Evolutionary conservation across 2,797 vertebrate genomes (phyloP), one percentile per base, ranked within the genome.

Genomic region (Petrocephalus schoutedeni): DNA sequence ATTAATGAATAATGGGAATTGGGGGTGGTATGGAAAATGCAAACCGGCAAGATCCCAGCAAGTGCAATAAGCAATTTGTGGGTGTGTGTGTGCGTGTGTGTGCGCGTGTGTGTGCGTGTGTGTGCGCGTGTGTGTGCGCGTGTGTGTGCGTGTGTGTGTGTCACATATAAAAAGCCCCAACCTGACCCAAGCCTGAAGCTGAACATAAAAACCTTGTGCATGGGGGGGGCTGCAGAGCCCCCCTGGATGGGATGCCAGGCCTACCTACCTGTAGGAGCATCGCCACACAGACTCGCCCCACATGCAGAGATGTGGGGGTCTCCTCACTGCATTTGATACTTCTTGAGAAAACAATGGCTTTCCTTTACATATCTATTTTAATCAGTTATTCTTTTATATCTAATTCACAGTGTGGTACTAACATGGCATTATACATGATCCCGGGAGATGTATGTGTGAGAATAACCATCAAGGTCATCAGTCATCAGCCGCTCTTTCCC

Each of bases 261-360:
- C 36, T 36, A 45, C 19, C 41, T 16, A 45, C 67, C 67, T 36
- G 28, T 4, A 36, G 32, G 67, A 74, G 14, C 14, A 12, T 5
- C 32, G 1, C 36, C 36, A 45, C 71, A 3, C 71, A 45, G 67
- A 0, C 0, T 0, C 14, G 67, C 12, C 41, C 28, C 32, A 16
- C 71, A 19, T 5, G 0, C 32, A 19, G 67, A 7, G 67, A 32
- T 41, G 36, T 12, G 32, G 71, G 36, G 64, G 5, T 36, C 6
- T n/a, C 19, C 61, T 77, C 32, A 45, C 8, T n/a, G 71, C 14
- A 45, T 77, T 67, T 67, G 3, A 67, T 67, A 67, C 28, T 32
- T 67, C 32, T 67, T 32, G 14, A 5, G 28, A 12, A 67, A 32
- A 14, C 64, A 53, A 80, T 87, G 94, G 94, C 89, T 87, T 91